Base-by-base conservation (phyloP, 2,888 invertebrate genomes). In the Drosophila pseudotakahashii region DNA sequence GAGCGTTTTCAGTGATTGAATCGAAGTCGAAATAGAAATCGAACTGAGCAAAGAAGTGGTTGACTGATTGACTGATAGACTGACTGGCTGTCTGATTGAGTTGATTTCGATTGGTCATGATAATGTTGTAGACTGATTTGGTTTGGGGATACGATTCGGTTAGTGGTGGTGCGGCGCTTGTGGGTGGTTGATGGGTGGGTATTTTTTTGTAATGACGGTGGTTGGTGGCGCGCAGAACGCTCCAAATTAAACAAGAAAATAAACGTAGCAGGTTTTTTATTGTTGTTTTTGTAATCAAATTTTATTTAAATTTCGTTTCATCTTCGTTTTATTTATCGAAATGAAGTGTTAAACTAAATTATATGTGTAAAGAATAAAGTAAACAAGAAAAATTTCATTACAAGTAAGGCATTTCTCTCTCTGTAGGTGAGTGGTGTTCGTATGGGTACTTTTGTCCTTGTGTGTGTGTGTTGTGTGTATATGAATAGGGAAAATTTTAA, bases 1-100 rank as follows among this genome's bases (percentile, higher is more conserved):
- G 89, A 89, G 87, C 88, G 87, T 88, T 88, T 83, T 88, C 88
- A 88, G 89, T 89, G 89, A 81, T 77, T 77, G 74, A 67, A 60
- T 63, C 64, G 67, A 57, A 58, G 47, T 70, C 62, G 59, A 69
- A 54, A 53, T 45, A 58, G 67, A 48, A 45, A 16, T 62, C 59
- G 77, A 67, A 62, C 53, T 67, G 68, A 66, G 54, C 68, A 54
- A 67, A 51, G 36, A 51, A 59, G 41, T 59, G 59, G 23, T 64
- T 70, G 63, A 52, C 26, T 78, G 75, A 69, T 67, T 70, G 73
- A 66, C 44, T 78, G 75, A 69, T 67, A 68, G 73, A 66, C 44
- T 30, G 47, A 14, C 36, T 73, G 68, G 61, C 54, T 73, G 72
- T 60, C 55, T 76, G 58, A 59, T 53, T 52, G 52, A 68, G 68